Evolutionary conservation across 2,113 vertebrate genomes (phyloP).

Genomic region (Channa argus): DNA sequence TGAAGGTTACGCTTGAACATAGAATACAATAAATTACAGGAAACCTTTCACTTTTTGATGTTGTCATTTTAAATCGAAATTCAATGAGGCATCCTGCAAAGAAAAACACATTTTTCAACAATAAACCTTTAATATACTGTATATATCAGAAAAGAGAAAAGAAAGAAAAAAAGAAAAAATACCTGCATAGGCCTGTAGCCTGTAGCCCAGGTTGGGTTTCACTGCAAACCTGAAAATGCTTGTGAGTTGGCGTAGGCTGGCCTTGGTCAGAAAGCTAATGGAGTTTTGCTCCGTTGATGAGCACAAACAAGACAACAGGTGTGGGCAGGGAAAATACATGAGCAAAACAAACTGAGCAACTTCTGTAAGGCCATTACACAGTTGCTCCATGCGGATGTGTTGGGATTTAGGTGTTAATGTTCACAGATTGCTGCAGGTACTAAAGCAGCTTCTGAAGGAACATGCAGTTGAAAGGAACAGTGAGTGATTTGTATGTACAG

Average conservation of each 20-base stretch:
- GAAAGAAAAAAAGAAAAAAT: neutral
- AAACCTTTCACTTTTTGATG: too few relatives aligned
- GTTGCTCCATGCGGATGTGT: neutral
- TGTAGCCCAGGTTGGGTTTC: neutral
- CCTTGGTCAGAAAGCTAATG: constrained; percentile 17
- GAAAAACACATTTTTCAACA: neutral
- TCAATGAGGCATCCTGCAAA: neutral
- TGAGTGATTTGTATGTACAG: constrained; percentile 16
- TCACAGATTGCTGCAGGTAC: neutral
- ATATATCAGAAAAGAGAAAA: too few relatives aligned
- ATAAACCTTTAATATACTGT: neutral
- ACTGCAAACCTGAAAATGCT: neutral
- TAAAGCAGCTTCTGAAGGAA: constrained; percentile 5
- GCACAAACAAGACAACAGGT: constrained; percentile 18
- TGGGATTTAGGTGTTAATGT: constrained; percentile 3
- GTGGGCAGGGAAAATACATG: neutral
- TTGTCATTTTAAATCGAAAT: neutral
- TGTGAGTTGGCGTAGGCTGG: constrained; percentile 10
- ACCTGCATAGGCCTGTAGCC: neutral
- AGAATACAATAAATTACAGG: too few relatives aligned
- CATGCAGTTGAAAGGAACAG: constrained; percentile 7
- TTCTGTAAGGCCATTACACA: neutral
- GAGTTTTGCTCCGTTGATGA: constrained; percentile 2
- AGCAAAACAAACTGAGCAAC: neutral
- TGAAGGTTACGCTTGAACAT: too few relatives aligned